These are phyloP conservation scores for Centropristis striata DNA, from an alignment of 2,113 vertebrate genomes.

Conservation along the genomic window DNA sequence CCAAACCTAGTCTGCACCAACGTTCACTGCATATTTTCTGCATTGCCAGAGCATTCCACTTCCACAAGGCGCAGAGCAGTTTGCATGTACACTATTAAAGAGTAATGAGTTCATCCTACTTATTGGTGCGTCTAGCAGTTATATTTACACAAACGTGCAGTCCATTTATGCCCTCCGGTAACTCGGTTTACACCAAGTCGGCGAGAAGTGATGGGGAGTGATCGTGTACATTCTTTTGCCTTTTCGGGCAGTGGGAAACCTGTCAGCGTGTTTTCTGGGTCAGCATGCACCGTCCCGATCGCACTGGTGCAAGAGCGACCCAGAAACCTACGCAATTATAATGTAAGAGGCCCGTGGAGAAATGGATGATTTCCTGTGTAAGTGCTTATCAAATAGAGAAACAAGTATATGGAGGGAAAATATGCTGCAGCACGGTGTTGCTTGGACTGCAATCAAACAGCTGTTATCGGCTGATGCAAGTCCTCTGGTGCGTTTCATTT, in stretches of 20 bases:
- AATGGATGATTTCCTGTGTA: conserved; percentile 4
- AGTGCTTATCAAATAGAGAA: conserved; percentile 13
- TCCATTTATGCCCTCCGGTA: conserved; percentile 69
- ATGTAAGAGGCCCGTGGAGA: background rate
- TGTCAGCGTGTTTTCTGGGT: conserved; percentile 58
- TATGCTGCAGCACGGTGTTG: background rate
- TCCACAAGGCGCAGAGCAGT: conserved; percentile 4
- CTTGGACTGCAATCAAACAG: conserved; percentile 3
- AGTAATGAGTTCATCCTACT: conserved; percentile 48
- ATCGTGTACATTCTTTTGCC: conserved; percentile 82
- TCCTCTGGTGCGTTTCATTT: conserved; percentile 1
- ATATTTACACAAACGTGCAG: conserved; percentile 75
- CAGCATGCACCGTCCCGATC: conserved; percentile 30
- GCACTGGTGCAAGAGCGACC: background rate
- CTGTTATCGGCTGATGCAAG: conserved; percentile 22
- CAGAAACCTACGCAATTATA: conserved; percentile 16
- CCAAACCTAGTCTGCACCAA: background rate
- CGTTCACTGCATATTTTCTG: conserved; percentile 11
- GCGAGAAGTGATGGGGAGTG: conserved; percentile 58
- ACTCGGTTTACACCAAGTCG: conserved; percentile 77
- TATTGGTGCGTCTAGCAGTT: conserved; percentile 28
- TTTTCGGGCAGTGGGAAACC: conserved; percentile 81
- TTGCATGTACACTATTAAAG: conserved; percentile 42
- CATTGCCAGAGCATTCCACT: background rate
- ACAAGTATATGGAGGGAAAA: background rate